A percentile compares a stretch with the other conserved stretches of the same genome.
Evolutionary conservation across 2,797 vertebrate species (phyloP).

Genomic region (Acipenser ruthenus): DNA sequence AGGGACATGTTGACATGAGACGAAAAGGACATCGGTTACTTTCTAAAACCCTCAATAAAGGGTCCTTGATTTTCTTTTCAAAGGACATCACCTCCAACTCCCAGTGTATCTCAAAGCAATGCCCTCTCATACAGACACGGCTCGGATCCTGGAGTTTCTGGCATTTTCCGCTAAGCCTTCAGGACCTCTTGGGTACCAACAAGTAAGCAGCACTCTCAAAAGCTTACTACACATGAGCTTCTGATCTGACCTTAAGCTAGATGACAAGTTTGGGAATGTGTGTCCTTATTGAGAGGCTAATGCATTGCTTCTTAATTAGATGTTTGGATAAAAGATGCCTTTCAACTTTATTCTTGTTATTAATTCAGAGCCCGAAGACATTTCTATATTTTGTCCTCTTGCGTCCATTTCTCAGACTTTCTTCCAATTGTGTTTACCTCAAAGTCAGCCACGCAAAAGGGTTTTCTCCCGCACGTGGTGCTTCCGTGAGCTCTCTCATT

Average conservation of each 20-base stretch:
- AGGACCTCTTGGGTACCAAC: too few species aligned
- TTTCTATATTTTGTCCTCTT: not conserved
- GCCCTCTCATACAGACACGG: too few species aligned
- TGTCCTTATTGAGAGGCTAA: slow-evolving; percentile 16
- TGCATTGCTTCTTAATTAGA: slow-evolving; percentile 22
- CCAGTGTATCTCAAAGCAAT: too few species aligned
- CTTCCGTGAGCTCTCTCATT: slow-evolving; percentile 37
- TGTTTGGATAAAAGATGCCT: slow-evolving; percentile 25
- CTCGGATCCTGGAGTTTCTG: too few species aligned
- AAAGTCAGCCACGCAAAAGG: slow-evolving; percentile 9
- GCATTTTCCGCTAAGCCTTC: too few species aligned
- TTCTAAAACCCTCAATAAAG: too few species aligned
- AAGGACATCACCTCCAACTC: too few species aligned
- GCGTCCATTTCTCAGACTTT: slow-evolving; percentile 5
- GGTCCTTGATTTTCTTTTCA: too few species aligned
- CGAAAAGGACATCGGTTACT: too few species aligned
- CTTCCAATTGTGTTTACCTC: slow-evolving; percentile 20
- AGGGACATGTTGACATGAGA: too few species aligned
- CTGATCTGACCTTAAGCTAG: slow-evolving; percentile 29
- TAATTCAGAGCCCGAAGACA: slow-evolving; percentile 32
- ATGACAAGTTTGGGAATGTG: slow-evolving; percentile 34
- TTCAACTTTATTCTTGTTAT: slow-evolving; percentile 47
- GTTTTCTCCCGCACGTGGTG: slow-evolving; percentile 4
- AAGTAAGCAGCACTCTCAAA: too few species aligned
- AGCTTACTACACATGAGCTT: slow-evolving; percentile 30